Base-by-base conservation (phyloP, 2,888 invertebrate genomes). In the Drosophila multiciliata region DNA sequence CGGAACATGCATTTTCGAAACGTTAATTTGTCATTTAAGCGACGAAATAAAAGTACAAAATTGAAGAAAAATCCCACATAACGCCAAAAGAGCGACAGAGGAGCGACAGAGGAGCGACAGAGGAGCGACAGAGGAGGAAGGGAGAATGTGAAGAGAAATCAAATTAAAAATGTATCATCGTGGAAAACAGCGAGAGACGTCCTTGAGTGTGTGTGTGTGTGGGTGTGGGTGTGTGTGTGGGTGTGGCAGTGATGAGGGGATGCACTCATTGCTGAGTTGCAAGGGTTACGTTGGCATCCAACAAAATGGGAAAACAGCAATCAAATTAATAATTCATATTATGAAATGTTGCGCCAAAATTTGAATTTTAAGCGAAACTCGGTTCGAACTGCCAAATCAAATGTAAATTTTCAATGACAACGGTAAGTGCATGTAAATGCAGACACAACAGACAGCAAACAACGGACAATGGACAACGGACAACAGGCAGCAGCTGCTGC, bases 391-490 rank as follows among this genome's bases (percentile, higher is more conserved):
- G 32, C 59, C 66, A 70, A 75, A 69, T 73, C 78, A 86, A 89
- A 89, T 89, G 81, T 88, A 78, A 74, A 86, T 89, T 73, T 89
- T 74, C 90, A 90, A 86, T 86, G 90, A 90, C 90, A 86, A 78
- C 84, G 89, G 75, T 86, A 86, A 86, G 90, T 90, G 86, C 90
- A 86, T 86, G 89, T 86, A 90, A 90, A 90, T 87, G 89, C 86
- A 72, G 67, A 66, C 70, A 55, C 7, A 45, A 4, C 38, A 9
- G 57, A 62, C 45, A 40, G 72, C 66, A 71, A 53, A 59, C 53
- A 55, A 49, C 49, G 0, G 66, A 61, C 66, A 66, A 48, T 11
- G 32, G 9, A 50, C 38, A 60, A 15, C 54, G 45, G 45, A 29
- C 17, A 38, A 8, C 38, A 4, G 45, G 20, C 35, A 71, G 35